These are phyloP conservation scores for Crotophaga sulcirostris DNA, from an alignment of 2,113 vertebrate genomes.

Conservation along the genomic window DNA sequence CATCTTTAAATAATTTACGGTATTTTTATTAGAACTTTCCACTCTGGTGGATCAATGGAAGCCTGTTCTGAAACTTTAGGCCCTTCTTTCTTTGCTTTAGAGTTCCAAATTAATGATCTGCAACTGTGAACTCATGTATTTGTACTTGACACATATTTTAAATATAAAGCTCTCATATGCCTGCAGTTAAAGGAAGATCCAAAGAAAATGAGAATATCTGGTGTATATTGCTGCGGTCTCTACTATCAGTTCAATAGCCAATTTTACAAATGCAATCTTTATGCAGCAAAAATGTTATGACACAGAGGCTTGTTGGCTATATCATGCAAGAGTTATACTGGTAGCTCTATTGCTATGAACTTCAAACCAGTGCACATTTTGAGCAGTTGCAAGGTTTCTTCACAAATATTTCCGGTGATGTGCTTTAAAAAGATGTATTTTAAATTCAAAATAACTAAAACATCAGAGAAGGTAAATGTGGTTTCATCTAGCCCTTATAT, in stretches of 20 bases:
- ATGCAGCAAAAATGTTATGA: neutral
- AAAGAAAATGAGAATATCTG: slow-evolving; percentile 14
- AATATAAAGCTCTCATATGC: neutral
- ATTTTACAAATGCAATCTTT: slow-evolving; percentile 11
- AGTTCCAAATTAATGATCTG: slow-evolving; percentile 25
- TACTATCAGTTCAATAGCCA: neutral
- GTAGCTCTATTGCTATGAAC: neutral
- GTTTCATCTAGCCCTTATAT: neutral
- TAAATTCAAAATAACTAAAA: neutral
- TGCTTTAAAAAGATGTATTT: neutral
- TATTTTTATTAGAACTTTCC: slow-evolving; percentile 39
- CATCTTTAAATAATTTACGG: neutral
- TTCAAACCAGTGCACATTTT: neutral
- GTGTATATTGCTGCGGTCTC: neutral
- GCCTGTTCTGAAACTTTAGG: slow-evolving; percentile 35
- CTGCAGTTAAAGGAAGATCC: slow-evolving; percentile 15
- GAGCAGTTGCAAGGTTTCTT: neutral
- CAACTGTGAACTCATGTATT: slow-evolving; percentile 17
- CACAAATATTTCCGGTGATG: accelerated
- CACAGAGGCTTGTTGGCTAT: neutral
- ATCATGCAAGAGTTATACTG: neutral
- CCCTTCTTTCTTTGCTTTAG: slow-evolving; percentile 15
- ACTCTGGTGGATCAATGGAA: slow-evolving; percentile 20
- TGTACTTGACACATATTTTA: neutral
- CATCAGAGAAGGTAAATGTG: neutral